A percentile compares a stretch with the other conserved stretches of the same genome.
Conservation (phyloP, 2,113 vertebrate genomes). For the Aix galericulata region DNA sequence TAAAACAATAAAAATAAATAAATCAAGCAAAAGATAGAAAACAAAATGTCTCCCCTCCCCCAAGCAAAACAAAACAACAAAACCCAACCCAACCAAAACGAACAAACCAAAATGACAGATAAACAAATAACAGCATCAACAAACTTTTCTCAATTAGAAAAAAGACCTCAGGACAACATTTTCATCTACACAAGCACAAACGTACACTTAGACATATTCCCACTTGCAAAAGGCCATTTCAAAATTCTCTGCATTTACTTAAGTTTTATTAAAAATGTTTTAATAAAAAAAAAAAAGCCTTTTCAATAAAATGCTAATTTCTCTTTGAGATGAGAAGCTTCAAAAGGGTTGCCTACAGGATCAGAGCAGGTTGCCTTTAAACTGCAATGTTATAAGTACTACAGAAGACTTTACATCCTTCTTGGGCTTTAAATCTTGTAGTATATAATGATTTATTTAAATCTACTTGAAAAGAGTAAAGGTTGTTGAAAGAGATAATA, state of each 20-base stretch:
- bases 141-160: not conserved
- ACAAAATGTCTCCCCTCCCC: not conserved
- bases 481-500: not conserved
- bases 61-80: not conserved
- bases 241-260: not conserved
- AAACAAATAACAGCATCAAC: too few relatives aligned
- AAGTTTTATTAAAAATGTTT: not conserved
- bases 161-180: not conserved
- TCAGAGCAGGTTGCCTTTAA: constrained; percentile 39
- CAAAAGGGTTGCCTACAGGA: not conserved
- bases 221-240: not conserved
- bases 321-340: constrained; percentile 22
- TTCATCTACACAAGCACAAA: not conserved
- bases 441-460: constrained; percentile 12
- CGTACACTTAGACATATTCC: not conserved
- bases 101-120: not conserved
- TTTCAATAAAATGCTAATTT: constrained; percentile 30
- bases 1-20: not conserved
- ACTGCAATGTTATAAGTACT: not conserved
- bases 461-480: not conserved
- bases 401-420: constrained; percentile 10
- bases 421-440: constrained; percentile 29
- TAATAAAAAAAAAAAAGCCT: not conserved
- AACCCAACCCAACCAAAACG: not conserved
- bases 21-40: not conserved